Conservation (phyloP, 2,113 vertebrate species). For the Malurus melanocephalus region DNA sequence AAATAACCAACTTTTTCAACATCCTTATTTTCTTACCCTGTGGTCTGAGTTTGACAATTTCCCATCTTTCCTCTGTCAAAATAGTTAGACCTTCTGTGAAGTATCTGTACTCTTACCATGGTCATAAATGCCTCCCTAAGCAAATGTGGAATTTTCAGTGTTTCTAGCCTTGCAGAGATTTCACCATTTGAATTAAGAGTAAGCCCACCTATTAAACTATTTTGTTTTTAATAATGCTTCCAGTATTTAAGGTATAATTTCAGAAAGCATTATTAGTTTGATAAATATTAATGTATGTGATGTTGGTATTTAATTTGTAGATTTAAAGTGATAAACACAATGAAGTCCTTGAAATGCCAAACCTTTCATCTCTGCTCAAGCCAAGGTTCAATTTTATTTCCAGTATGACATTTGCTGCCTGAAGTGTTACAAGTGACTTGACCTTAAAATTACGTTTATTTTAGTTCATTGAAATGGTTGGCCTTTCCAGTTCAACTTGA, state of each 20-base stretch:
- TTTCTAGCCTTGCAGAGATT: background rate
- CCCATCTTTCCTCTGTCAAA: background rate
- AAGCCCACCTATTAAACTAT: background rate
- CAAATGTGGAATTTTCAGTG: background rate
- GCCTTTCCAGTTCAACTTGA: slow-evolving; percentile 53
- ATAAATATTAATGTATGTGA: background rate
- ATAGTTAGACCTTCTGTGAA: background rate
- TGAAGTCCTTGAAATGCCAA: slow-evolving; percentile 42
- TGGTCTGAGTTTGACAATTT: background rate
- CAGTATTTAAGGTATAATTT: background rate
- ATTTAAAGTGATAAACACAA: slow-evolving; percentile 30
- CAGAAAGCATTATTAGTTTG: background rate
- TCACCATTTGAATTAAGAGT: background rate
- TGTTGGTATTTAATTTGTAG: slow-evolving; percentile 13
- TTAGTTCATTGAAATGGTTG: slow-evolving; percentile 45
- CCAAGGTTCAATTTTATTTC: slow-evolving; percentile 49
- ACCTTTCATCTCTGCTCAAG: slow-evolving; percentile 22
- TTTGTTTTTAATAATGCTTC: background rate
- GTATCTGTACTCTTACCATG: background rate
- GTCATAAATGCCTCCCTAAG: background rate
- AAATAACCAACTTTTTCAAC: background rate
- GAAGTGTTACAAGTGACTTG: slow-evolving; percentile 62
- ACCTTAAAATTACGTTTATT: slow-evolving; percentile 54
- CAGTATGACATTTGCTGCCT: slow-evolving; percentile 56
- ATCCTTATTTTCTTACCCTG: background rate